Evolutionary conservation across 2,888 invertebrate genomes (phyloP).

Genomic region (Orthosia incerta): DNA sequence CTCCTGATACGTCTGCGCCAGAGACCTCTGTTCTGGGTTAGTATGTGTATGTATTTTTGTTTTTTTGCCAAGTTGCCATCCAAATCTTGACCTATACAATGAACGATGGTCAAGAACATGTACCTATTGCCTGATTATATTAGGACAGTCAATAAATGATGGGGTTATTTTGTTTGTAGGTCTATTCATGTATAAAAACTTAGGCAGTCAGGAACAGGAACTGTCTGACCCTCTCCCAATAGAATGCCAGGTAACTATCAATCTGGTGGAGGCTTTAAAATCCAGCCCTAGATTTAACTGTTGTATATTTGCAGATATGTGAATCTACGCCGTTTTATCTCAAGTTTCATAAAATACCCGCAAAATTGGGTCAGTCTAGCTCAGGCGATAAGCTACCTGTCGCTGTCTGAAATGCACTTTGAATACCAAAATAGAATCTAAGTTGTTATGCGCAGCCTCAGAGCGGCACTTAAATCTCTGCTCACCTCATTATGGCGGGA

Average conservation of each 20-base stretch:
- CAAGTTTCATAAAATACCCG: slow-evolving; percentile 19
- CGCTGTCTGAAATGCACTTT: slow-evolving; percentile 37
- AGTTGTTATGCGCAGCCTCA: slow-evolving; percentile 30
- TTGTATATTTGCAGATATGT: background rate
- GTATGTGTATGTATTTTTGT: too few relatives aligned
- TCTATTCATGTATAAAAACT: background rate
- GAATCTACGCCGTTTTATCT: slow-evolving; percentile 1
- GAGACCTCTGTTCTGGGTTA: too few relatives aligned
- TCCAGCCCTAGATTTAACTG: background rate
- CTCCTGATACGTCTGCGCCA: too few relatives aligned
- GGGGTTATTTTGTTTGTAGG: background rate
- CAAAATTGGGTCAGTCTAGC: slow-evolving; percentile 38
- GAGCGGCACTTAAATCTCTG: slow-evolving; percentile 34
- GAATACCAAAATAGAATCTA: slow-evolving; percentile 49
- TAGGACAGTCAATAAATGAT: background rate
- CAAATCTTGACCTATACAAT: background rate
- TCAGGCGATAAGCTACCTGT: slow-evolving; percentile 39
- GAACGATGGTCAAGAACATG: background rate
- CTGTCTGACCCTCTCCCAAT: too few relatives aligned
- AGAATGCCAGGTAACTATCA: too few relatives aligned
- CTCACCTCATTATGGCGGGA: slow-evolving; percentile 40
- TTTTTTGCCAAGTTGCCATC: background rate
- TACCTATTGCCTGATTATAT: background rate
- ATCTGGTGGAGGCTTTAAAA: background rate
- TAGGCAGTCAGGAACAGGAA: too few relatives aligned